A percentile compares a stretch with the other conserved stretches of the same genome.
These are phyloP conservation scores for Lasioglossum albipes DNA, from an alignment of 1,140 invertebrate genomes.

Conservation along the genomic window DNA sequence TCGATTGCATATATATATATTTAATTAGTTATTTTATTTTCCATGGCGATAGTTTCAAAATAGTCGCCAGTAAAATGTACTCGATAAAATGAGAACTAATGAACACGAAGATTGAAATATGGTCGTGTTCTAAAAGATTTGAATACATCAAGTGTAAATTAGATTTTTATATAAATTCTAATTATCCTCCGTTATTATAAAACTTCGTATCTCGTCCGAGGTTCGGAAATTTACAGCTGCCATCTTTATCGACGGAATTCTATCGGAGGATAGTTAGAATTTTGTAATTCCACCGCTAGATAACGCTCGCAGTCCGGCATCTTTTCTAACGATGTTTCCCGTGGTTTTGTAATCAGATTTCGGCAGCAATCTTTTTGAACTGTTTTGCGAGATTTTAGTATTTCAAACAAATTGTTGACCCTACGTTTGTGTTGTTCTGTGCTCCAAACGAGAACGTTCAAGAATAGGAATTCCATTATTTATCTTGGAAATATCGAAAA, in stretches of 20 bases:
- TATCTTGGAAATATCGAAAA: neutral
- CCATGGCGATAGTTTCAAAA: neutral
- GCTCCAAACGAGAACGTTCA: neutral
- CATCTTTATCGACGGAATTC: constrained; percentile 16
- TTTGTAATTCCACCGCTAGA: constrained; percentile 8
- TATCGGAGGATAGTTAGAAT: neutral
- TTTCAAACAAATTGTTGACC: neutral
- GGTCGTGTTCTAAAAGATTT: constrained; percentile 32
- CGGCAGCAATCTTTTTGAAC: neutral
- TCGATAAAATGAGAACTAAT: no score
- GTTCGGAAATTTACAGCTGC: neutral
- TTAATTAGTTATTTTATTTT: neutral
- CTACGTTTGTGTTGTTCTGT: neutral
- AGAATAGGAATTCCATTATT: neutral
- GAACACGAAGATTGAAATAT: constrained; percentile 30
- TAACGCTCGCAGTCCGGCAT: neutral
- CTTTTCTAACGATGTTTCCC: constrained; percentile 1
- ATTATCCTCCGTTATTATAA: neutral
- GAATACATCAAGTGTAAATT: neutral
- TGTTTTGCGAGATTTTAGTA: neutral
- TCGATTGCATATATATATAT: no score
- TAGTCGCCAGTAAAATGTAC: no score
- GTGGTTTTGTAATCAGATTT: neutral
- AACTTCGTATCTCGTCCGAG: neutral
- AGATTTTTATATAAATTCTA: no score